A percentile compares a stretch with the other conserved stretches of the same genome.
Evolutionary conservation across 2,888 invertebrate species (phyloP).

Genomic region (Trimorus sp.): DNA sequence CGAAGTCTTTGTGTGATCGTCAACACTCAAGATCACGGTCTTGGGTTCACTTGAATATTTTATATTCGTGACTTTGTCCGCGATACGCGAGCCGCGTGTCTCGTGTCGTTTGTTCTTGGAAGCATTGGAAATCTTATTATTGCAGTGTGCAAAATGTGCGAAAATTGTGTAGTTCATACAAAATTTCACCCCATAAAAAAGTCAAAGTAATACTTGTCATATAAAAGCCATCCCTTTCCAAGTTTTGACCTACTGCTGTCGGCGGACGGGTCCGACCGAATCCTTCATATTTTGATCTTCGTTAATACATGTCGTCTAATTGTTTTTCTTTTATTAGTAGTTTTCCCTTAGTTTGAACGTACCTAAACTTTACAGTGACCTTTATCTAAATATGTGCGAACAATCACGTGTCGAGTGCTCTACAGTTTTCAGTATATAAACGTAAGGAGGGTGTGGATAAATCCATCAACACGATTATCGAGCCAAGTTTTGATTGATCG

Average conservation of each 20-base stretch:
- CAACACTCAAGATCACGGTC: constrained; percentile 40
- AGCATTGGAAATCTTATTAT: constrained; percentile 64
- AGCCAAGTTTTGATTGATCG: background rate
- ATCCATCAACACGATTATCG: constrained; percentile 43
- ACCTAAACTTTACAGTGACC: constrained; percentile 75
- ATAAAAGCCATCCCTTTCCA: constrained; percentile 53
- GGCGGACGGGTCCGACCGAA: constrained; percentile 28
- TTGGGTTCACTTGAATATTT: constrained; percentile 48
- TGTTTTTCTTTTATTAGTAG: constrained; percentile 39
- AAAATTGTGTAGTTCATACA: constrained; percentile 59
- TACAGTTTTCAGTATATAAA: constrained; percentile 73
- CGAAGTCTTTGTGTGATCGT: constrained; percentile 48
- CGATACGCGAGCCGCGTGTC: constrained; percentile 30
- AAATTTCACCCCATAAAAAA: constrained; percentile 57
- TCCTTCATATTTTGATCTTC: constrained; percentile 54
- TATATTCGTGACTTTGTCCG: constrained; percentile 34
- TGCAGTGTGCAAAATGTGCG: constrained; percentile 63
- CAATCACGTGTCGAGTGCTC: constrained; percentile 80
- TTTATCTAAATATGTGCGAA: constrained; percentile 79
- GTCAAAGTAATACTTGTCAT: constrained; percentile 51
- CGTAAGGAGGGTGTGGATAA: constrained; percentile 56
- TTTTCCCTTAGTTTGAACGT: constrained; percentile 58
- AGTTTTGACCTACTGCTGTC: constrained; percentile 59
- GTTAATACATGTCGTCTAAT: constrained; percentile 51
- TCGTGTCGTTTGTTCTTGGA: constrained; percentile 60